Conservation (phyloP, 2,113 vertebrate species). For the Brachionichthys hirsutus region DNA sequence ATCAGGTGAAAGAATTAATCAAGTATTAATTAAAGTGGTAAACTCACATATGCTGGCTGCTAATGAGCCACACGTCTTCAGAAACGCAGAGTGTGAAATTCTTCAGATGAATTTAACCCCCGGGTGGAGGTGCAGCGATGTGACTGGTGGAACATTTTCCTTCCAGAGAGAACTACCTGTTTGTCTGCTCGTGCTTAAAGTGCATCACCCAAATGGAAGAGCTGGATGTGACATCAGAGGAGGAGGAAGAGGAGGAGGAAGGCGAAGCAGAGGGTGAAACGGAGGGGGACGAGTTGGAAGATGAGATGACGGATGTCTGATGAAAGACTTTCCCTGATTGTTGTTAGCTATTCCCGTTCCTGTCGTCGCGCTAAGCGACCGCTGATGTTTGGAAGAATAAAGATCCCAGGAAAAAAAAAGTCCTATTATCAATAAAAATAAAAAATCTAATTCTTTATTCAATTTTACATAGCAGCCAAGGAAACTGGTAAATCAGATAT, state of each 20-base stretch:
- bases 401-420: slow-evolving; percentile 5
- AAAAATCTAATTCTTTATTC: slow-evolving; percentile 8
- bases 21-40: slow-evolving; percentile 11
- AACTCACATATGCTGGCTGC: neutral
- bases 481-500: no score
- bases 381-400: slow-evolving; percentile 27
- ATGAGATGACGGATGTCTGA: slow-evolving; percentile 98
- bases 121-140: slow-evolving; percentile 15
- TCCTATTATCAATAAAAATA: slow-evolving; percentile 17
- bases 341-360: slow-evolving; percentile 27
- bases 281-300: slow-evolving; percentile 91
- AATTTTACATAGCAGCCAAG: neutral
- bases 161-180: slow-evolving; percentile 96
- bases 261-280: slow-evolving; percentile 83
- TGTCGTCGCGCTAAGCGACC: slow-evolving; percentile 13
- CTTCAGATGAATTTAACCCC: slow-evolving; percentile 4
- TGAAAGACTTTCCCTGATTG: slow-evolving; percentile 52
- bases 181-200: slow-evolving; percentile 93
- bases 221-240: slow-evolving; percentile 89
- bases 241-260: slow-evolving; percentile 92
- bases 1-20: slow-evolving; percentile 20
- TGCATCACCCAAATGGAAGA: slow-evolving; percentile 90
- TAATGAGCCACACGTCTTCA: slow-evolving; percentile 2
- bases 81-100: slow-evolving; percentile 1
- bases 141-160: slow-evolving; percentile 20